Evolutionary conservation across 2,113 vertebrate genomes (phyloP).

Genomic region (Pelodiscus sinensis): DNA sequence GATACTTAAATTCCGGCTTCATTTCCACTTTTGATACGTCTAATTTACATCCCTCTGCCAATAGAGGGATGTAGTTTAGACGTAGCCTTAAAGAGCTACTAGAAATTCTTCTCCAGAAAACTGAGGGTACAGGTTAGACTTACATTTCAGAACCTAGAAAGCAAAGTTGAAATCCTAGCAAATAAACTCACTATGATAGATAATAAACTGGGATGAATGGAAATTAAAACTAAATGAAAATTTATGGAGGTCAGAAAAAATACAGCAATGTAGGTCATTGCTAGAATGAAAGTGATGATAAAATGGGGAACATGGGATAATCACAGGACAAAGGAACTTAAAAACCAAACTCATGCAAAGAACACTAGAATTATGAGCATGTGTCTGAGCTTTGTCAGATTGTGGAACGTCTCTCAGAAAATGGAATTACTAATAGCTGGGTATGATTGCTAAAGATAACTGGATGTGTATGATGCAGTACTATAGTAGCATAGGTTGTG

Average conservation of each 20-base stretch:
- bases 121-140: neutral
- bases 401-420: neutral
- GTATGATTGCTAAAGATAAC: neutral
- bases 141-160: neutral
- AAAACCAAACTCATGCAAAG: neutral
- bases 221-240: neutral
- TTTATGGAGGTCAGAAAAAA: neutral
- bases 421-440: neutral
- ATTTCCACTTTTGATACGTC: no score
- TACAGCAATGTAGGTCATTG: neutral
- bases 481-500: neutral
- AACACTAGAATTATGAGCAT: neutral
- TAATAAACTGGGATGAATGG: neutral
- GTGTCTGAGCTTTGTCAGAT: neutral
- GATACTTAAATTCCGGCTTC: no score
- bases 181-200: neutral
- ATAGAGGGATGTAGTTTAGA: no score
- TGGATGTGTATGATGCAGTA: neutral
- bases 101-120: neutral
- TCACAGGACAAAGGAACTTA: neutral
- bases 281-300: neutral
- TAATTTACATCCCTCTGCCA: no score
- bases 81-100: neutral
- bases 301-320: neutral
- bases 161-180: neutral